Evolutionary conservation across 2,888 invertebrate genomes (phyloP).

Genomic region (Mystacides longicornis): DNA sequence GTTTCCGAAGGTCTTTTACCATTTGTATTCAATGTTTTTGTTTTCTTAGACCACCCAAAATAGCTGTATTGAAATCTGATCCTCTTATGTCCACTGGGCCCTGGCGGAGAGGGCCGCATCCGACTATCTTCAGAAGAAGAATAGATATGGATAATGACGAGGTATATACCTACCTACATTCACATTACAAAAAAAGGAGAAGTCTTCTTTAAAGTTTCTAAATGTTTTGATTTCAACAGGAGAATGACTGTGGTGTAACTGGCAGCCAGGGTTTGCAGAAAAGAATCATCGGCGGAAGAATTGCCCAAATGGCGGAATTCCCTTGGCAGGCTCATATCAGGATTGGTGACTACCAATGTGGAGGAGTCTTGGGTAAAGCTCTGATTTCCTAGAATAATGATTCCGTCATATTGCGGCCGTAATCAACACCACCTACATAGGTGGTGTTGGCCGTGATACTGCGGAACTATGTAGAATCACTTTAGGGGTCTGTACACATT

Average conservation of each 20-base stretch:
- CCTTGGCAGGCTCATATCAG: constrained; percentile 84
- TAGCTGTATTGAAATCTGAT: constrained; percentile 20
- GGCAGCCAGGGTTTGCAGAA: constrained; percentile 53
- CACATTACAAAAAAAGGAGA: background rate
- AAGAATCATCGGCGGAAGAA: constrained; percentile 73
- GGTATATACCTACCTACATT: constrained; percentile 29
- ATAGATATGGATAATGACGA: constrained; percentile 42
- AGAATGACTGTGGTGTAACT: constrained; percentile 61
- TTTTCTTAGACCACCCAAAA: constrained; percentile 20
- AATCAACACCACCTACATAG: too few relatives aligned
- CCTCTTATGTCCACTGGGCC: constrained; percentile 30
- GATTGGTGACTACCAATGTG: constrained; percentile 75
- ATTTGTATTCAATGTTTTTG: too few relatives aligned
- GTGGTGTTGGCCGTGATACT: too few relatives aligned
- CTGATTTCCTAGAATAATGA: too few relatives aligned
- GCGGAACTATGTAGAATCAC: too few relatives aligned
- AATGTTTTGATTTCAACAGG: constrained; percentile 31
- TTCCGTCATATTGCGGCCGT: too few relatives aligned
- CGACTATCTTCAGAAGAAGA: constrained; percentile 41
- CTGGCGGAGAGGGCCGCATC: constrained; percentile 33
- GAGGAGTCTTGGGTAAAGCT: constrained; percentile 62
- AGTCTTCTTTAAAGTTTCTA: background rate
- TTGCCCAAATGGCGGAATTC: constrained; percentile 69
- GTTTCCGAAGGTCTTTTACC: too few relatives aligned
- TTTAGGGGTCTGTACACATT: too few relatives aligned